Evolutionary conservation across 2,888 invertebrate genomes (phyloP), one percentile per base, ranked within the genome.

Genomic region (Oscheius sp.): DNA sequence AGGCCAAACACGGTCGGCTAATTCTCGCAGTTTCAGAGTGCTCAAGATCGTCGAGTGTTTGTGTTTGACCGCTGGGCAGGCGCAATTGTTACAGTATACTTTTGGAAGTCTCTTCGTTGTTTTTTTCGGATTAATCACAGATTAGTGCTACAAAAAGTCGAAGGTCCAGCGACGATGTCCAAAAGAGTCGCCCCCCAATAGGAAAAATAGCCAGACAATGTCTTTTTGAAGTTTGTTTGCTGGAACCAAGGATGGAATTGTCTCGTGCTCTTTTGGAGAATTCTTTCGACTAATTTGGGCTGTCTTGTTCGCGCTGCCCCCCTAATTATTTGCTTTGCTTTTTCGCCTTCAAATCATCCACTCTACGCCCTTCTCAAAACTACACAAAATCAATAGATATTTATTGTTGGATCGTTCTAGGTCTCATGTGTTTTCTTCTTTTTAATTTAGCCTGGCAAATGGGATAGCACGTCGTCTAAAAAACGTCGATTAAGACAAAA

Each of bases 391-490:
- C 25, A 49, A 49, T 66, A 66, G 29, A 23, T 61, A 61, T 64
- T n/a, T 6, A 49, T 49, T 66, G 2, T 21, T 25, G 16, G 58
- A 23, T 58, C 35, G 13, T 43, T 45, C 18, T 61, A 9, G 35
- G 41, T 18, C 61, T 41, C 25, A 18, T 21, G 52, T 73, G 41
- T 61, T 56, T 71, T 23, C 77, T 72, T 45, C 78, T 55, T 9
- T 35, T 35, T 56, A 78, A 46, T 64, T 78, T 78, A 53, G 80
- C 73, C 53, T 78, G 80, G 45, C 80, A 80, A 23, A 80, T 78
- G n/a, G 80, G 80, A 49, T 80, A 80, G 55, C 80, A 80, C 1
- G 80, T 80, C 21, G 80, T 80, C 63, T 80, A 13, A 49, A 49
- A 13, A 18, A 49, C 6, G 49, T 6, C 35, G 9, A 13, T 5